Evolutionary conservation across 2,888 invertebrate genomes (phyloP), one percentile per base, ranked within the genome.

Genomic region (Willowsia nigromaculata): DNA sequence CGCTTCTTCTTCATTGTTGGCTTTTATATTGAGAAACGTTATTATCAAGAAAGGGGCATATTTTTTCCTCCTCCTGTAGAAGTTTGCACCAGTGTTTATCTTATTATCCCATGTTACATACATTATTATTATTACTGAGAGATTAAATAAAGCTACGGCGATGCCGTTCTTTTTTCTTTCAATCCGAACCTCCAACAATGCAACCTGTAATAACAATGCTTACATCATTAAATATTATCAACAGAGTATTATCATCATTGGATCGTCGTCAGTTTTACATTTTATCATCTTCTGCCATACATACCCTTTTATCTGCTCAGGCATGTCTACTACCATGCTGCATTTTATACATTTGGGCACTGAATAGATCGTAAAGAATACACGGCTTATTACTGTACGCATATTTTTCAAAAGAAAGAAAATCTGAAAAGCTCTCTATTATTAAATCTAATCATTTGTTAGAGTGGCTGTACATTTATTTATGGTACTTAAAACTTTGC

Each of bases 201-300:
- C 30, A 76, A n/a, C 84, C n/a, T n/a, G n/a, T n/a, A n/a, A n/a
- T n/a, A 84, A 84, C 56, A 84, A 84, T 84, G 50, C 71, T 84
- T 84, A 71, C 84, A 71, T 84, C 40, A 22, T 84, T 6, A 9
- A 11, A 15, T 53, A 25, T 62, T 62, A 62, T 62, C 62, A 62
- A 33, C 30, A 33, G 9, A 18, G 18, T 62, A 59, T 62, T n/a
- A 53, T 53, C 27, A 62, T 62, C 33, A 56, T 27, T 59, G 13
- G 25, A 62, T 62, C 25, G 7, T 30, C 62, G 33, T 62, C 62
- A 15, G n/a, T 15, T 15, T 53, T 53, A n/a, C n/a, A n/a, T 18
- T 18, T 62, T 30, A 62, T 30, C 62, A 62, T 62, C 62, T 27
- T 37, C 37, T 37, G 37, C n/a, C n/a, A n/a, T 37, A 37, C 37